A percentile compares a stretch with the other conserved stretches of the same genome.
These are phyloP conservation scores for Chrysochloris asiatica DNA, from an alignment of 2,113 vertebrate species.

Conservation along the genomic window DNA sequence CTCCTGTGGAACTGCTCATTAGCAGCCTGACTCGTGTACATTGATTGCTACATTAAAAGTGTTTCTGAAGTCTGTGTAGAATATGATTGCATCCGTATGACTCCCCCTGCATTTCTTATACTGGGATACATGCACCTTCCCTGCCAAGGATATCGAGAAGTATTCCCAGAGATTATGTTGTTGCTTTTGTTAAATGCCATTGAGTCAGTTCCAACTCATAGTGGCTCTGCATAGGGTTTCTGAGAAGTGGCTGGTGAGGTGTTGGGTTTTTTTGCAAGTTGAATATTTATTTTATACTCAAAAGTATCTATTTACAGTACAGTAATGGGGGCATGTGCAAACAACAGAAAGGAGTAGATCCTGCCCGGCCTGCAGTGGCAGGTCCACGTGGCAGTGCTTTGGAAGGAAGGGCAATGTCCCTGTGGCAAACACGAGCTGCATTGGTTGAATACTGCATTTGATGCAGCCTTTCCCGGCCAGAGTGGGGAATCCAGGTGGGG, in stretches of 20 bases:
- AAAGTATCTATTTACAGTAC: slow-evolving; percentile 87
- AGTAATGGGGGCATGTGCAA: slow-evolving; percentile 81
- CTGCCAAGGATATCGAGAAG: neutral
- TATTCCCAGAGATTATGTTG: neutral
- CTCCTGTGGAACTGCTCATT: too few relatives aligned
- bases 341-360: slow-evolving; percentile 76
- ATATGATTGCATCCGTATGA: neutral
- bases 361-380: slow-evolving; percentile 49
- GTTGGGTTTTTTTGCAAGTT: too few relatives aligned
- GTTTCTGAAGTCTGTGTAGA: neutral
- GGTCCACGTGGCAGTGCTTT: slow-evolving; percentile 22
- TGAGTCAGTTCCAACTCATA: too few relatives aligned
- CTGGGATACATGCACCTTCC: too few relatives aligned
- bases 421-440: slow-evolving; percentile 74
- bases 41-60: neutral
- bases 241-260: too few relatives aligned
- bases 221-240: too few relatives aligned
- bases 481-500: neutral
- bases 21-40: too few relatives aligned
- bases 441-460: slow-evolving; percentile 61
- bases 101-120: neutral
- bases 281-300: slow-evolving; percentile 89
- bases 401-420: slow-evolving; percentile 56
- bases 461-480: slow-evolving; percentile 33
- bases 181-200: too few relatives aligned